Conservation (phyloP, 2,113 vertebrate genomes). For the Ivindomyrus marchei region DNA sequence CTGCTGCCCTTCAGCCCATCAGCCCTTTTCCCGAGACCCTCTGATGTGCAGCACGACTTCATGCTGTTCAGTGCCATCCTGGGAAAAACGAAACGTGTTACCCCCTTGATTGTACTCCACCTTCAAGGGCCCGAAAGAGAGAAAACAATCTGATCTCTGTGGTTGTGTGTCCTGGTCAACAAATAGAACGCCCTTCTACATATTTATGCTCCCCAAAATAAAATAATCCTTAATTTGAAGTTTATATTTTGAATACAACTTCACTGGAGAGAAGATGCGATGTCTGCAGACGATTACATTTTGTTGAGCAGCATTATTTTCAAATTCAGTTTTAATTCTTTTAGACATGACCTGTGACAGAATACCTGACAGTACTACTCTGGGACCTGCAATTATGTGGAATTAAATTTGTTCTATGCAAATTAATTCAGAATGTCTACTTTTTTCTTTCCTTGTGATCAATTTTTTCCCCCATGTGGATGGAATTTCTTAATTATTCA, state of each 20-base stretch:
- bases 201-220: constrained; percentile 3
- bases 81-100: constrained; percentile 45
- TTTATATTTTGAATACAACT: constrained; percentile 14
- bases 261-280: not conserved
- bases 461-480: not conserved
- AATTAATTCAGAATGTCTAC: constrained; percentile 24
- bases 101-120: constrained; percentile 37
- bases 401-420: constrained; percentile 31
- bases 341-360: constrained; percentile 13
- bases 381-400: constrained; percentile 16
- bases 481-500: constrained; percentile 9
- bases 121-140: constrained; percentile 19
- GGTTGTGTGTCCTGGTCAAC: constrained; percentile 8
- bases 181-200: not conserved
- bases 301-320: not conserved
- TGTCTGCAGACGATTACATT: not conserved
- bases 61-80: constrained; percentile 83
- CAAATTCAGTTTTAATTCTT: constrained; percentile 12
- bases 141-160: not conserved
- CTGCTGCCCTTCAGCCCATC: constrained; percentile 34
- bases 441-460: not conserved
- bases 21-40: constrained; percentile 62
- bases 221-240: not conserved
- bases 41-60: constrained; percentile 71
- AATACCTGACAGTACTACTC: constrained; percentile 13